A percentile compares a stretch with the other conserved stretches of the same genome.
phyloP scores from a whole-genome alignment of 2,888 invertebrate species.

The Sipha maydis region DNA sequence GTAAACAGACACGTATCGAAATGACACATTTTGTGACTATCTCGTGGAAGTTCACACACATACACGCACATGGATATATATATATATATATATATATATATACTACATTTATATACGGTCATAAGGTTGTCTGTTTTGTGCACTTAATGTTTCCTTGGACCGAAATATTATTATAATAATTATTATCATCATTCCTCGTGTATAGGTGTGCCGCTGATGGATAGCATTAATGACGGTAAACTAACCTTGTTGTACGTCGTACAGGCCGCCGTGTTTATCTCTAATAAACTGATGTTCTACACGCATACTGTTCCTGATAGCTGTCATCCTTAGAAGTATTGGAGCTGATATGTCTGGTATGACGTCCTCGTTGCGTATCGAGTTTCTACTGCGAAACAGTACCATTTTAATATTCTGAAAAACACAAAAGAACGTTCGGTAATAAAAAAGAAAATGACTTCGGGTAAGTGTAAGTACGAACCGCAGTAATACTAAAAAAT shows the following conservation, averaged over 20 bases:
- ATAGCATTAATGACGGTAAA: background rate
- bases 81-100: too few species aligned
- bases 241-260: conserved; percentile 24
- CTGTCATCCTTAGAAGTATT: conserved; percentile 55
- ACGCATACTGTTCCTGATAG: conserved; percentile 58
- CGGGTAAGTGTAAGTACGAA: background rate
- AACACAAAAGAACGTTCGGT: background rate
- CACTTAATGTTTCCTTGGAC: background rate
- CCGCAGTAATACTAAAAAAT: too few species aligned
- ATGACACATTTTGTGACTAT: too few species aligned
- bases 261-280: conserved; percentile 28
- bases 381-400: conserved; percentile 46
- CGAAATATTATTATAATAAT: background rate
- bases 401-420: conserved; percentile 47
- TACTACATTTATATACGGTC: background rate
- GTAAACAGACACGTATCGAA: too few species aligned
- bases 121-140: background rate
- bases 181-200: background rate
- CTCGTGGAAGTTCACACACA: too few species aligned
- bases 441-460: background rate
- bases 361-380: conserved; percentile 54
- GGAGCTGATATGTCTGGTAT: conserved; percentile 61
- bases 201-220: too few species aligned
- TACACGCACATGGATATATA: too few species aligned
- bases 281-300: conserved; percentile 19